Evolutionary conservation across 2,888 invertebrate species (phyloP).

Genomic region (Drosophila pseudotalamancana): DNA sequence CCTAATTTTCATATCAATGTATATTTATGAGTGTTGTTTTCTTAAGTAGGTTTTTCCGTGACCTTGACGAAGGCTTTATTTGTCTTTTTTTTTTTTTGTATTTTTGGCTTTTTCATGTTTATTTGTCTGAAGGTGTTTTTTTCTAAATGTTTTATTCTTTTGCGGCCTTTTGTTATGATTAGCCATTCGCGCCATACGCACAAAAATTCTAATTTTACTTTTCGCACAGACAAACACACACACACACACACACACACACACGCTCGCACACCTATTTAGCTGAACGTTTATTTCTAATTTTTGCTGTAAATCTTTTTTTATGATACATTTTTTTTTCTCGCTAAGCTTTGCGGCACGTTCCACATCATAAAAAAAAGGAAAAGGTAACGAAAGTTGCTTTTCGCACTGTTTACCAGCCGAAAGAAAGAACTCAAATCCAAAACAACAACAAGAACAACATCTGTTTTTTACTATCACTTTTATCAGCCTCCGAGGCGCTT

Average conservation of each 20-base stretch:
- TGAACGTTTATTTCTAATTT: constrained; percentile 53
- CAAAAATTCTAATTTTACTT: constrained; percentile 79
- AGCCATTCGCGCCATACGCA: constrained; percentile 74
- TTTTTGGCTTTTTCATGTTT: constrained; percentile 46
- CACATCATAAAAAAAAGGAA: constrained; percentile 14
- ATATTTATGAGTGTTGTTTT: constrained; percentile 27
- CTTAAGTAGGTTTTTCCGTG: constrained; percentile 32
- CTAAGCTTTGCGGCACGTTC: constrained; percentile 53
- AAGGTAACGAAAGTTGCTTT: constrained; percentile 56
- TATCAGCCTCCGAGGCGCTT: constrained; percentile 33
- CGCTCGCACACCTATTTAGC: constrained; percentile 17
- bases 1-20: constrained; percentile 25
- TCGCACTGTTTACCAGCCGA: constrained; percentile 34
- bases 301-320: constrained; percentile 12
- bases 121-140: constrained; percentile 20
- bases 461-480: constrained; percentile 64
- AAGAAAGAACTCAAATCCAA: constrained; percentile 40
- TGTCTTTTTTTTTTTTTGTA: constrained; percentile 39
- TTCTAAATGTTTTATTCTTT: constrained; percentile 9
- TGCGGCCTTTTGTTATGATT: constrained; percentile 71
- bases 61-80: constrained; percentile 55
- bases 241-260: constrained; percentile 20
- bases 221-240: constrained; percentile 58
- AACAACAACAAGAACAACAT: constrained; percentile 23
- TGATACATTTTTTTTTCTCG: constrained; percentile 23